Conservation (phyloP, 2,797 vertebrate genomes). For the Pygocentrus nattereri region DNA sequence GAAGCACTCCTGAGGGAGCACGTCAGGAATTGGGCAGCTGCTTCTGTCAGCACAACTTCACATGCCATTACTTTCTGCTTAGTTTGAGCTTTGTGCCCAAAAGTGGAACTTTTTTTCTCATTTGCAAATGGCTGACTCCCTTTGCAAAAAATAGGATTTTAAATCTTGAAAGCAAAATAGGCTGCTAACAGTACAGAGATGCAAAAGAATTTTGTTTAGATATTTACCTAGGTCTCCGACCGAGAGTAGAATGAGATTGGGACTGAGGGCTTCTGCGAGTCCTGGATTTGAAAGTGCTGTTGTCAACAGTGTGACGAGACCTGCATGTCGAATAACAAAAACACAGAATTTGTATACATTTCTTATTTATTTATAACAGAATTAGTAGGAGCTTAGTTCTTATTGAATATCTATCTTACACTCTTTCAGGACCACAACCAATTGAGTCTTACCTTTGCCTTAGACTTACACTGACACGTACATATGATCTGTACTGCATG, state of each 20-base stretch:
- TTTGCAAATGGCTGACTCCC: conserved; percentile 36
- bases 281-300: conserved; percentile 86
- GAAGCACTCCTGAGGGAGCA: conserved; percentile 69
- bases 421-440: neutral
- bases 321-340: conserved; percentile 70
- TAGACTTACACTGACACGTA: conserved; percentile 1
- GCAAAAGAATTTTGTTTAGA: conserved; percentile 20
- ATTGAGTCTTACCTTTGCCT: neutral
- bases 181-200: neutral
- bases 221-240: conserved; percentile 90
- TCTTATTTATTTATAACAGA: neutral
- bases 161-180: conserved; percentile 35
- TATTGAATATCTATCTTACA: neutral
- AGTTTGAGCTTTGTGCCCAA: conserved; percentile 79
- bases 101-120: conserved; percentile 72
- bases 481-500: neutral
- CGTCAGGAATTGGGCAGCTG: conserved; percentile 76
- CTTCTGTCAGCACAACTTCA: conserved; percentile 85
- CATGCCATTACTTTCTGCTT: conserved; percentile 85
- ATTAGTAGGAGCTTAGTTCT: neutral
- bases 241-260: conserved; percentile 84
- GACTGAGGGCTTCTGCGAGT: conserved; percentile 86
- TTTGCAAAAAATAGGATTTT: conserved; percentile 44
- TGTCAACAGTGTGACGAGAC: conserved; percentile 89
- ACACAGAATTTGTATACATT: conserved; percentile 14